phyloP scores from a whole-genome alignment of 2,797 vertebrate species.

The Eleutherodactylus coqui region DNA sequence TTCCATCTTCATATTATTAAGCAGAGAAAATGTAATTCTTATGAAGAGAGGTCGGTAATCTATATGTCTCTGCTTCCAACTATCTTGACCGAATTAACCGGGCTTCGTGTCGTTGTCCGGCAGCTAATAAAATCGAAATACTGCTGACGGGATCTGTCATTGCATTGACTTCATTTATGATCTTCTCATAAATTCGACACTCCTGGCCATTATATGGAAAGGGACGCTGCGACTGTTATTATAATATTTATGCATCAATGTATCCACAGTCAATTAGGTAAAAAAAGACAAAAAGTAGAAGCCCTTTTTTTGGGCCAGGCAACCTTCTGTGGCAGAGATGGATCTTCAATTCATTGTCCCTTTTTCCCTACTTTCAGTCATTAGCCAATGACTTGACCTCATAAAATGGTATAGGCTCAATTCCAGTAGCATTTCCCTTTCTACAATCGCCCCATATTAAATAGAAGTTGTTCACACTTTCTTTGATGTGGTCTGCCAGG shows the following conservation, averaged over 20 bases:
- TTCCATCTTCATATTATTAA: slow-evolving; percentile 29
- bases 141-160: neutral
- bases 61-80: neutral
- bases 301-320: neutral
- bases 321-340: neutral
- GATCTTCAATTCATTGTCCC: no score
- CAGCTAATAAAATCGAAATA: slow-evolving; percentile 29
- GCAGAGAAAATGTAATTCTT: slow-evolving; percentile 13
- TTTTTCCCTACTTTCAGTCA: no score
- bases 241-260: neutral
- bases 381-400: no score
- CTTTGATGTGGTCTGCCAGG: no score
- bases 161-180: neutral
- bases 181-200: slow-evolving; percentile 6
- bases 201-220: slow-evolving; percentile 19
- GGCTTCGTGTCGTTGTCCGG: slow-evolving; percentile 2
- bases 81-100: neutral
- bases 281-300: neutral
- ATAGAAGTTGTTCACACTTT: neutral
- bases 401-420: no score
- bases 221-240: neutral
- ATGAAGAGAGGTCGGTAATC: slow-evolving; percentile 4
- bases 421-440: neutral
- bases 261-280: neutral
- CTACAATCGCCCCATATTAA: neutral